A percentile compares a stretch with the other conserved stretches of the same genome.
Evolutionary conservation across 2,888 invertebrate genomes (phyloP).

Genomic region (Buathra laborator): DNA sequence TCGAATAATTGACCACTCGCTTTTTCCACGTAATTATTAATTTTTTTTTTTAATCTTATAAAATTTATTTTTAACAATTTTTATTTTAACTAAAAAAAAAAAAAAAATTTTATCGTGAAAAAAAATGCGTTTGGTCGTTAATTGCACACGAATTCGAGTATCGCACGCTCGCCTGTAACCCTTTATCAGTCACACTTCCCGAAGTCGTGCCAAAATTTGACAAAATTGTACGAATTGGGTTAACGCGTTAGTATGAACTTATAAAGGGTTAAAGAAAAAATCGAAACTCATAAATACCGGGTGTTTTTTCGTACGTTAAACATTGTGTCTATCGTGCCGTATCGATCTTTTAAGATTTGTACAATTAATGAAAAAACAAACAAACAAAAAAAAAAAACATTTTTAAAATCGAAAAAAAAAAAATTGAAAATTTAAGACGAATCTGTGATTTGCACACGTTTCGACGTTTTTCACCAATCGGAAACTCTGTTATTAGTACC

Average conservation of each 20-base stretch:
- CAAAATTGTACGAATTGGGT: neutral
- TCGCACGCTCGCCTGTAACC: conserved; percentile 1
- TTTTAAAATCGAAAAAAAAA: neutral
- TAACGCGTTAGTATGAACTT: neutral
- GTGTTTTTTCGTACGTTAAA: conserved; percentile 1
- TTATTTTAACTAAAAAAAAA: neutral
- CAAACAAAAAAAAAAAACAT: neutral
- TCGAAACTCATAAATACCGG: neutral
- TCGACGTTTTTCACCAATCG: conserved; percentile 4
- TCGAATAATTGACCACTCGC: neutral
- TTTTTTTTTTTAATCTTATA: neutral
- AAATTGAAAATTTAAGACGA: neutral
- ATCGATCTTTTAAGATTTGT: conserved; percentile 7
- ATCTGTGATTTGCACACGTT: neutral
- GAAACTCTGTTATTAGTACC: neutral
- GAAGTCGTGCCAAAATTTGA: neutral
- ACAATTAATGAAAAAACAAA: neutral
- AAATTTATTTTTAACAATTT: neutral
- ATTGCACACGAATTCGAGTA: neutral
- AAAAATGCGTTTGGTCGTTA: neutral
- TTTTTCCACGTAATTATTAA: neutral
- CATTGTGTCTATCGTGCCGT: conserved; percentile 7
- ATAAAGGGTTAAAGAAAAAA: neutral
- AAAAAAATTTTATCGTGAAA: neutral
- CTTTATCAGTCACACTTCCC: neutral